Base-by-base conservation (phyloP, 1,140 invertebrate genomes). In the Nebria ingens region DNA sequence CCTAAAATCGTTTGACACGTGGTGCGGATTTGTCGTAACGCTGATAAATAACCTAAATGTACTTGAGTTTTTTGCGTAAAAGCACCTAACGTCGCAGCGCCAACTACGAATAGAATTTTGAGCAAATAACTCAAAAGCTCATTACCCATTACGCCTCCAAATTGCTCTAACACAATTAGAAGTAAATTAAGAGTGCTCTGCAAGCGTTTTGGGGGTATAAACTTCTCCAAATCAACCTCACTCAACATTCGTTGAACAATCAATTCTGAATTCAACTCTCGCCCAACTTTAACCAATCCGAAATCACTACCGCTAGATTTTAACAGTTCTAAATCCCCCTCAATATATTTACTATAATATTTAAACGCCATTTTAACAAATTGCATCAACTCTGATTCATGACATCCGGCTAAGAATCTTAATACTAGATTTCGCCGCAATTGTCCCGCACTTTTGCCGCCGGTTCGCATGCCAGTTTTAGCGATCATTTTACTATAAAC, bases 401-500 rank as follows among this genome's bases (percentile, higher is more conserved):
- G 76, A 62, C 87, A 87, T 6, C 91, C 91, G 22, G 85, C 85
- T 17, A 97, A 71, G 66, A 94, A 95, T 53, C 89, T 78, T 51
- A 97, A 75, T 13, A 97, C 82, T 45, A 91, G 74, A 50, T 83
- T 82, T 61, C 89, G 77, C 49, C 88, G 74, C 29, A 79, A 65
- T 57, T 86, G 79, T 15, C 81, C 81, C 13, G 83, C 82, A 57
- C 79, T 76, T 65, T 89, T 90, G 15, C 90, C 89, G 0, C 83
- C 79, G 0, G 83, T 82, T 57, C 82, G 77, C 56, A 78, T 74
- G 0, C 82, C 86, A 38, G 84, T 80, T 65, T 85, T 90, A 19
- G 79, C 77, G 21, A 82, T 76, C 86, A 97, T 93, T 74, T 93
- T 94, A 3, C 91, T 89, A 68, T 91, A 94, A 1, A 95, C 73